phyloP scores from a whole-genome alignment of 2,888 invertebrate genomes.

The Trisateles emortualis region DNA sequence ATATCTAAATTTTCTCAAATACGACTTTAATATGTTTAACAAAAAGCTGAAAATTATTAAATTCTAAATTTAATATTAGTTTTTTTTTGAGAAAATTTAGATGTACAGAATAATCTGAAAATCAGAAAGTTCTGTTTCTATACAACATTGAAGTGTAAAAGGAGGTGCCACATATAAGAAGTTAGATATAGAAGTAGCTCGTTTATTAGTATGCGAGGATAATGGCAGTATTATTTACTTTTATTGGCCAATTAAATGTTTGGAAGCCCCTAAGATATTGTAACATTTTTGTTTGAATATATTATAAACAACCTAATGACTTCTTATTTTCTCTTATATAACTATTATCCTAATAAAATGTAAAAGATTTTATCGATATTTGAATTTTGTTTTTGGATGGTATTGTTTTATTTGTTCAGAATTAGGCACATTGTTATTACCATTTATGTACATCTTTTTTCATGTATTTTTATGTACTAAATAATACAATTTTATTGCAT shows the following conservation, averaged over 20 bases:
- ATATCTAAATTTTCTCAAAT: slow-evolving; percentile 37
- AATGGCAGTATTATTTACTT: slow-evolving; percentile 33
- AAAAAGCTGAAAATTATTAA: background rate
- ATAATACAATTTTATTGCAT: no score
- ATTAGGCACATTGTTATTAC: no score
- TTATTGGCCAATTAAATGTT: background rate
- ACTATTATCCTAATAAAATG: no score
- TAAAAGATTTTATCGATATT: no score
- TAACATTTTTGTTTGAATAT: no score
- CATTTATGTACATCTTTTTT: no score
- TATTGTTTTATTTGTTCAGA: no score
- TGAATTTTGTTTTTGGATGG: no score
- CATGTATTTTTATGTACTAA: no score
- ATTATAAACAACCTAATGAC: no score
- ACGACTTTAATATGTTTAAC: background rate
- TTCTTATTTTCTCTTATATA: no score
- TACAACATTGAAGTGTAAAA: slow-evolving; percentile 68
- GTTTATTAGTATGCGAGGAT: slow-evolving; percentile 49
- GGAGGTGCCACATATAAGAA: slow-evolving; percentile 61
- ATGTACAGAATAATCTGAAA: slow-evolving; percentile 36
- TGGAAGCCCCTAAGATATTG: background rate
- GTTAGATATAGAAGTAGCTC: slow-evolving; percentile 56
- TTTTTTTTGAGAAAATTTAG: slow-evolving; percentile 37
- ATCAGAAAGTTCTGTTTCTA: slow-evolving; percentile 28
- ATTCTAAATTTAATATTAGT: background rate